Evolutionary conservation across 2,797 vertebrate genomes (phyloP).

Genomic region (Xenopus petersii): DNA sequence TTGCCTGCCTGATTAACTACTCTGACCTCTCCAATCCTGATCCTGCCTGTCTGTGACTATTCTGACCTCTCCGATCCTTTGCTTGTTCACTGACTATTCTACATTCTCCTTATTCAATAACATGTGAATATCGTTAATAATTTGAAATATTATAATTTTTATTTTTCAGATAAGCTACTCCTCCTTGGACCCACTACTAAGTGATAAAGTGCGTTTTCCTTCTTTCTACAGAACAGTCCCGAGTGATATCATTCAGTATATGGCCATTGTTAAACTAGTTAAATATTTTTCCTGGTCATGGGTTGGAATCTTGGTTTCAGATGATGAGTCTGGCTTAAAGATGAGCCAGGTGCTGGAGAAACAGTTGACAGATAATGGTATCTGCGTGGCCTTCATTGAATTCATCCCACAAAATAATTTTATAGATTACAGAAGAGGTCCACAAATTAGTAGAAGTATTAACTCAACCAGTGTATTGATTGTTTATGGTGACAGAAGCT

Average conservation of each 20-base stretch:
- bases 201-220: not conserved
- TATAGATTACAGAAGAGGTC: not conserved
- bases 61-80: too few relatives aligned
- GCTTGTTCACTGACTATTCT: too few relatives aligned
- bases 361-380: not conserved
- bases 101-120: too few relatives aligned
- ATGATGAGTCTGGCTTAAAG: not conserved
- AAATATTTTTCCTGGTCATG: conserved; percentile 11
- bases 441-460: not conserved
- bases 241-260: not conserved
- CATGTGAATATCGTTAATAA: too few relatives aligned
- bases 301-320: not conserved
- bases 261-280: not conserved
- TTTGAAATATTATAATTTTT: not conserved
- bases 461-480: conserved; percentile 2
- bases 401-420: not conserved
- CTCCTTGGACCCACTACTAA: not conserved
- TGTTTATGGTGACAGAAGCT: conserved; percentile 12
- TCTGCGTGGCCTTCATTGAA: not conserved
- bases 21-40: too few relatives aligned
- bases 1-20: too few relatives aligned
- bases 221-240: not conserved
- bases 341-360: not conserved
- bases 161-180: conserved; percentile 13
- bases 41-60: too few relatives aligned